Evolutionary conservation across 2,113 vertebrate genomes (phyloP).

Genomic region (Datnioides undecimradiatus): DNA sequence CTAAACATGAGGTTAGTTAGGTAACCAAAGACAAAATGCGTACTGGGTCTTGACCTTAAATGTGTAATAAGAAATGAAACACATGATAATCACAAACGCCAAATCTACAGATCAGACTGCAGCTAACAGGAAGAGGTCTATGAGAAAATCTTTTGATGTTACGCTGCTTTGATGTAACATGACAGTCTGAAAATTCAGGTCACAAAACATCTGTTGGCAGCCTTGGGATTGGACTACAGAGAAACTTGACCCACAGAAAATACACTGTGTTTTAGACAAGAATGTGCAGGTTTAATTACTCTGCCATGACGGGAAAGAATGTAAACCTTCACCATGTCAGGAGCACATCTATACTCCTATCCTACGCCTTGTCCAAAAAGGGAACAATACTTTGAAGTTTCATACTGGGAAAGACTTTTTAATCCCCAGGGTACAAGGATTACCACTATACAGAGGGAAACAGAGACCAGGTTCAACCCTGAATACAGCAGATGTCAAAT

Average conservation of each 20-base stretch:
- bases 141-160: not conserved
- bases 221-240: constrained; percentile 20
- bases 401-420: not conserved
- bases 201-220: constrained; percentile 37
- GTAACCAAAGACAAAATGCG: not conserved
- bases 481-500: not conserved
- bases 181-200: not conserved
- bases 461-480: not conserved
- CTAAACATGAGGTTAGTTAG: not conserved
- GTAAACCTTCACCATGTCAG: constrained; percentile 12
- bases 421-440: not conserved
- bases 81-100: not conserved
- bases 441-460: not conserved
- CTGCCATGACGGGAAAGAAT: constrained; percentile 23
- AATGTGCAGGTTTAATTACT: constrained; percentile 52
- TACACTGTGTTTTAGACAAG: constrained; percentile 25
- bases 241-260: constrained; percentile 29
- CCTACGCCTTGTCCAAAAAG: not conserved
- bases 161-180: not conserved
- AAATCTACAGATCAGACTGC: not conserved
- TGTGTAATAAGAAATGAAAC: not conserved
- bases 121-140: not conserved
- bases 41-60: not conserved
- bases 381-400: not conserved
- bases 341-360: not conserved